Evolutionary conservation across 2,888 invertebrate genomes (phyloP).

Genomic region (Bombylius discolor): DNA sequence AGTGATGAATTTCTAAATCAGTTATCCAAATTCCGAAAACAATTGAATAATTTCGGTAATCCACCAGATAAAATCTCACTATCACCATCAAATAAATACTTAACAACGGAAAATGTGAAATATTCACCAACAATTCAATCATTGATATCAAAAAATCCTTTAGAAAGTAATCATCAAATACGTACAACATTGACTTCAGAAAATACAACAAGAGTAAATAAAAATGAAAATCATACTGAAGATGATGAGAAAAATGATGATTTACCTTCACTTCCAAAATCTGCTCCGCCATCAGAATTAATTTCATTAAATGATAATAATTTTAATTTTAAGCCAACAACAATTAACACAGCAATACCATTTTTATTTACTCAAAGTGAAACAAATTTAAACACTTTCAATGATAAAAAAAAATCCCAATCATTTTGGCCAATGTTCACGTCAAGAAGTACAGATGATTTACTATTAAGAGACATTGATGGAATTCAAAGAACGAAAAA

Average conservation of each 20-base stretch:
- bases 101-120: background rate
- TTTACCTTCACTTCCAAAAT: constrained; percentile 11
- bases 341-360: background rate
- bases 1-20: constrained; percentile 12
- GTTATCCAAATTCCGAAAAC: constrained; percentile 7
- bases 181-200: constrained; percentile 3
- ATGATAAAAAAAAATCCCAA: background rate
- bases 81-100: background rate
- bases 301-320: constrained; percentile 11
- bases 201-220: constrained; percentile 1
- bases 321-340: constrained; percentile 5
- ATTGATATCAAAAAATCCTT: background rate
- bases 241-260: background rate
- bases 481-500: constrained; percentile 13
- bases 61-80: background rate
- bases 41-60: constrained; percentile 9
- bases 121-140: background rate
- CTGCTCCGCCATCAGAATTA: constrained; percentile 9
- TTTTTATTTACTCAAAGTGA: constrained; percentile 7
- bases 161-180: constrained; percentile 1
- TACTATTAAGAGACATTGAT: constrained; percentile 17
- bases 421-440: constrained; percentile 10
- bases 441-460: constrained; percentile 20
- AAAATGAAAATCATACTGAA: background rate
- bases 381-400: background rate